phyloP scores from a whole-genome alignment of 2,888 invertebrate genomes.

The Ectemnius lituratus region DNA sequence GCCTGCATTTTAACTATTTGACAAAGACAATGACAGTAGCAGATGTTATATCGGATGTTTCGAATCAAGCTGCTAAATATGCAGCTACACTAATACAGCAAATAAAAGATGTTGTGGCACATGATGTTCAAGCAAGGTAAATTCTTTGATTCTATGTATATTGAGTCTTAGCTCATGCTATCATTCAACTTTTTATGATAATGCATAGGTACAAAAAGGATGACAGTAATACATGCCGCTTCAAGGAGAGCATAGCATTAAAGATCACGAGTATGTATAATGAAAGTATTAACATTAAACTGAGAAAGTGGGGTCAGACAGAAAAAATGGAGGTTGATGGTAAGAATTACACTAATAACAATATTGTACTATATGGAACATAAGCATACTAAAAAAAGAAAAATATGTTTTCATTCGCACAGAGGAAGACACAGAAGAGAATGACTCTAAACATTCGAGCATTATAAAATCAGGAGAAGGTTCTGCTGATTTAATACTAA shows the following conservation, averaged over 20 bases:
- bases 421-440: constrained; percentile 43
- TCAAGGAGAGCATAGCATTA: constrained; percentile 74
- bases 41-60: constrained; percentile 84
- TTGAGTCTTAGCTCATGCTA: too few relatives aligned
- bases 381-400: neutral
- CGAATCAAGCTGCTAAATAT: constrained; percentile 83
- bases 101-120: constrained; percentile 84
- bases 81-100: constrained; percentile 84
- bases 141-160: neutral
- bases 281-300: constrained; percentile 72
- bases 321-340: constrained; percentile 60
- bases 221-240: constrained; percentile 58
- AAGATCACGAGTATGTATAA: constrained; percentile 74
- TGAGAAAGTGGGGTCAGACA: constrained; percentile 65
- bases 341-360: constrained; percentile 32
- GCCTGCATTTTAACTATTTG: constrained; percentile 85
- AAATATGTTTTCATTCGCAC: constrained; percentile 27
- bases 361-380: neutral
- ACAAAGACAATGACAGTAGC: constrained; percentile 85
- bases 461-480: constrained; percentile 71
- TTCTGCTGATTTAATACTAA: constrained; percentile 75
- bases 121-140: constrained; percentile 83
- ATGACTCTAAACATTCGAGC: constrained; percentile 53
- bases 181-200: neutral
- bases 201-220: constrained; percentile 69